A percentile compares a stretch with the other conserved stretches of the same genome.
phyloP scores from a whole-genome alignment of 2,113 vertebrate species.

The Sander lucioperca region DNA sequence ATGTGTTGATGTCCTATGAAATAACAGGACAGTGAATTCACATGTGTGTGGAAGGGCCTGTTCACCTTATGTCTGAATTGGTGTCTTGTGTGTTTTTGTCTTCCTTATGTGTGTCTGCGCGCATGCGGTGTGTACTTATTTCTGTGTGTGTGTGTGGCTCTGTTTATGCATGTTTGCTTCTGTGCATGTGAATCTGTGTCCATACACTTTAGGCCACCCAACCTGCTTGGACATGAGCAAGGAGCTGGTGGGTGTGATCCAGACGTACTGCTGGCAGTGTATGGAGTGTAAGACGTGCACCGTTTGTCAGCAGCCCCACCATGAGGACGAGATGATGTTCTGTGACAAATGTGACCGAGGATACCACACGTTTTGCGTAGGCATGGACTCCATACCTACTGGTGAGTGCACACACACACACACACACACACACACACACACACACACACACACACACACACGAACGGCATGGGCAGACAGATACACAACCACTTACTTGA shows the following conservation, averaged over 20 bases:
- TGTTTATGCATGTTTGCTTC: conserved; percentile 4
- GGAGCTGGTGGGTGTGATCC: conserved; percentile 93
- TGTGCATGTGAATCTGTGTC: conserved; percentile 13
- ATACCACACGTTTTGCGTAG: conserved; percentile 98
- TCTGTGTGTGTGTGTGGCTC: not conserved
- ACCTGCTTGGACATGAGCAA: conserved; percentile 96
- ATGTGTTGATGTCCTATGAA: not conserved
- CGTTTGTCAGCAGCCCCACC: conserved; percentile 95
- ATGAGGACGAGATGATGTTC: conserved; percentile 99
- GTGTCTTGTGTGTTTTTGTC: conserved; percentile 11
- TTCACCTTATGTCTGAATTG: conserved; percentile 4
- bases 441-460: no score
- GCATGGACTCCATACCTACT: conserved; percentile 93
- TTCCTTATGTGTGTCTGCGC: not conserved
- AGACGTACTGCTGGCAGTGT: conserved; percentile 98
- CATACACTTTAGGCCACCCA: conserved; percentile 90
- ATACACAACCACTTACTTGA: not conserved
- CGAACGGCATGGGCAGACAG: not conserved
- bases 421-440: no score
- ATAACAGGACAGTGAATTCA: not conserved
- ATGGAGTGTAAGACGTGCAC: conserved; percentile 99
- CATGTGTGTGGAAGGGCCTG: not conserved
- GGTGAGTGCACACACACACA: conserved; percentile 82
- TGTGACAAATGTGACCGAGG: conserved; percentile 98
- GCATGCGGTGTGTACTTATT: not conserved